Conservation (phyloP, 2,113 vertebrate species). For the Gobio gobio region DNA sequence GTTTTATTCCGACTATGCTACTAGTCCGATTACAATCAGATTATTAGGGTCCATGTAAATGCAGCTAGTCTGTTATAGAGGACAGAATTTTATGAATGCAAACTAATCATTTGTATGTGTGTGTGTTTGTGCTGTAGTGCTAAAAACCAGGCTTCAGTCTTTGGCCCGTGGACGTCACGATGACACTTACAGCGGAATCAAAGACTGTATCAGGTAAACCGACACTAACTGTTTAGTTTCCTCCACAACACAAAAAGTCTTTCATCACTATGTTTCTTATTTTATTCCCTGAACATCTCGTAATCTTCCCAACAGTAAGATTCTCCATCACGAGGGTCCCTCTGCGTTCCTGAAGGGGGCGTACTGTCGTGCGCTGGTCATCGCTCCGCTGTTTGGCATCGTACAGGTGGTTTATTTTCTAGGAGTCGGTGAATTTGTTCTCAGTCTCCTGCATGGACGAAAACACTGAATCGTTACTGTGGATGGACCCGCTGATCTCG, state of each 20-base stretch:
- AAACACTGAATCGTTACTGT: background rate
- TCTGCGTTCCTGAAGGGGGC: conserved; percentile 93
- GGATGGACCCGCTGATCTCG: background rate
- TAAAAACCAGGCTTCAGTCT: conserved; percentile 95
- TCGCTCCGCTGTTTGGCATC: conserved; percentile 94
- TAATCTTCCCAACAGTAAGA: conserved; percentile 81
- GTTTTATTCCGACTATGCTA: no score
- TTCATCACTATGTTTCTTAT: background rate
- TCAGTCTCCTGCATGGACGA: conserved; percentile 79
- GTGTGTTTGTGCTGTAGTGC: conserved; percentile 78
- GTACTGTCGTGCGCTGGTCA: conserved; percentile 96
- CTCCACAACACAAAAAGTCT: no score
- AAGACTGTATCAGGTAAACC: conserved; percentile 91
- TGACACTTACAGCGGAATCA: conserved; percentile 90
- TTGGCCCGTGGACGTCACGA: conserved; percentile 87
- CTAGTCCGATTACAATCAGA: no score
- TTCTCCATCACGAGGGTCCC: conserved; percentile 88
- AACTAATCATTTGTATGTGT: conserved; percentile 42
- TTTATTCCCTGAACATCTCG: background rate
- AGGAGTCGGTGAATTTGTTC: conserved; percentile 88
- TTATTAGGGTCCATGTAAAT: no score
- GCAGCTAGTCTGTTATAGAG: no score
- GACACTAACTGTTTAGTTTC: background rate
- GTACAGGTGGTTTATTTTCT: conserved; percentile 97
- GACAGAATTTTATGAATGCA: background rate